These are phyloP conservation scores for Hydraecia micacea DNA, from an alignment of 2,888 invertebrate genomes.

Conservation along the genomic window DNA sequence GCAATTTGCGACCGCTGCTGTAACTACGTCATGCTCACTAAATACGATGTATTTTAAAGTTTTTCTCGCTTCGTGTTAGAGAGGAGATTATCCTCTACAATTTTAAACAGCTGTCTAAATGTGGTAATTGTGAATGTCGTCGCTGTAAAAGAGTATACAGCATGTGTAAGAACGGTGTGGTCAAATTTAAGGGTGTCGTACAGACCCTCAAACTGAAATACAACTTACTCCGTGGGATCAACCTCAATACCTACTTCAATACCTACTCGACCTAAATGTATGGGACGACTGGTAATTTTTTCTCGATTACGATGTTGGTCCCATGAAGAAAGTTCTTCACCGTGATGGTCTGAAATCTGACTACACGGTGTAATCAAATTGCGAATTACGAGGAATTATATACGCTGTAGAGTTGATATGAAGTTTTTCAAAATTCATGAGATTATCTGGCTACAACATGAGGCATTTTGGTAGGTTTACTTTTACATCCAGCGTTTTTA, in stretches of 20 bases:
- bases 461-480: conserved; percentile 1
- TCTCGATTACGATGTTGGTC: no score
- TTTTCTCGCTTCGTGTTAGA: conserved; percentile 22
- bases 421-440: not conserved
- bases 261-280: not conserved
- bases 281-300: not conserved
- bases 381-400: no score
- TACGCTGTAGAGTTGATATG: not conserved
- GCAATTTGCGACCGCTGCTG: conserved; percentile 32
- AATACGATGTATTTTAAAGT: conserved; percentile 21
- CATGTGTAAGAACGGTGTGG: not conserved
- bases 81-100: conserved; percentile 6
- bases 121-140: not conserved
- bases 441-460: not conserved
- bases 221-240: not conserved
- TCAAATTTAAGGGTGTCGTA: not conserved
- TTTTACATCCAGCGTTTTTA: not conserved
- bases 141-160: not conserved
- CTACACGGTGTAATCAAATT: no score
- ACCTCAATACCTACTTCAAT: not conserved
- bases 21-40: conserved; percentile 18
- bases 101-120: conserved; percentile 11
- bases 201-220: not conserved
- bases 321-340: no score
- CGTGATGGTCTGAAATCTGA: no score